phyloP scores from a whole-genome alignment of 2,113 vertebrate genomes.

The Egretta garzetta region DNA sequence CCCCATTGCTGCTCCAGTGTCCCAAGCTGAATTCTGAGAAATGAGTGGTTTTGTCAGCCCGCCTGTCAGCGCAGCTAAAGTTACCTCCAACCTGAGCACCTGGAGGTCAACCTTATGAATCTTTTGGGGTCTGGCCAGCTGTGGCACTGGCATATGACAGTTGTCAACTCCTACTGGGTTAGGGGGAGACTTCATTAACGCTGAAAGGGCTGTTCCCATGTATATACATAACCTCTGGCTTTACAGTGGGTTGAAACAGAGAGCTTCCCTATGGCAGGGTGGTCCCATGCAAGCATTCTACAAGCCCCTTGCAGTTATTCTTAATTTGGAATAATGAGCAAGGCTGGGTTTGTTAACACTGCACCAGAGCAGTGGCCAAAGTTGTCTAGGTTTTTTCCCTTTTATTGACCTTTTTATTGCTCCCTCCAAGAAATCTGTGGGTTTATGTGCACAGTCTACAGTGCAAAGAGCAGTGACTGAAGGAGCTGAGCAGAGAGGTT shows the following conservation, averaged over 20 bases:
- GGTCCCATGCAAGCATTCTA: neutral
- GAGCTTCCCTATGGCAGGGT: neutral
- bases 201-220: neutral
- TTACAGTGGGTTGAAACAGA: neutral
- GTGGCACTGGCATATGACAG: neutral
- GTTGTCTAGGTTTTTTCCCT: neutral
- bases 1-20: neutral
- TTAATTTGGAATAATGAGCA: neutral
- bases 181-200: neutral
- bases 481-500: neutral
- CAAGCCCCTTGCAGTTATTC: neutral
- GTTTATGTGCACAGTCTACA: neutral
- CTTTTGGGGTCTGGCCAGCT: neutral
- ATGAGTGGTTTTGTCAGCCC: neutral
- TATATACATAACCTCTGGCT: neutral
- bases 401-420: neutral
- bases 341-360: neutral
- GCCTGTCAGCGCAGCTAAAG: neutral
- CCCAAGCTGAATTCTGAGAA: neutral
- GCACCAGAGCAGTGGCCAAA: neutral
- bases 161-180: neutral
- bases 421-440: neutral
- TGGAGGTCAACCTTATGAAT: neutral
- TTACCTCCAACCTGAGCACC: neutral
- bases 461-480: neutral